These are phyloP conservation scores for Alfaro cultratus DNA, from an alignment of 2,797 vertebrate genomes.

Conservation along the genomic window DNA sequence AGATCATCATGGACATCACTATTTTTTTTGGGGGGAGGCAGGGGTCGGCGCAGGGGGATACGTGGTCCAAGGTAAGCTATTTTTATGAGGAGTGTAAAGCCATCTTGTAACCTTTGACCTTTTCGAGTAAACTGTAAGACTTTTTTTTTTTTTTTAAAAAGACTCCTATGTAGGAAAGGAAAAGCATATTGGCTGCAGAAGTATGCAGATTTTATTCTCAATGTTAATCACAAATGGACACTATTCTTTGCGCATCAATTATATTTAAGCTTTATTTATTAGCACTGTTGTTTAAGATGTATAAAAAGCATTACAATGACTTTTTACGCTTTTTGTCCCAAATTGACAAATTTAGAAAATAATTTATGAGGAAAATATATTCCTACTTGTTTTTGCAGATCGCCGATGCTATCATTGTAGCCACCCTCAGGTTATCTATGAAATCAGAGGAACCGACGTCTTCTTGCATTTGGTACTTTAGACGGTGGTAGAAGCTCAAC, in stretches of 20 bases:
- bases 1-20: slow-evolving; percentile 83
- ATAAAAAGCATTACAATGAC: neutral
- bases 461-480: neutral
- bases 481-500: too few species aligned
- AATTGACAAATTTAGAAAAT: neutral
- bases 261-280: neutral
- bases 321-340: neutral
- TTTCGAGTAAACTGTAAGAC: slow-evolving; percentile 9
- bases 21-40: slow-evolving; percentile 68
- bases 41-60: slow-evolving; percentile 16
- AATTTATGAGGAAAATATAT: neutral
- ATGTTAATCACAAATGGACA: neutral
- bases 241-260: neutral
- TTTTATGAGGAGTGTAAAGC: slow-evolving; percentile 63
- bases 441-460: neutral
- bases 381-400: neutral
- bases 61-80: slow-evolving; percentile 81
- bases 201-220: neutral
- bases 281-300: neutral
- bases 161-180: neutral
- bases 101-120: slow-evolving; percentile 52
- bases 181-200: neutral
- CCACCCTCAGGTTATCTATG: neutral
- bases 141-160: neutral
- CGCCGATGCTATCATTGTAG: neutral